Evolutionary conservation across 2,113 vertebrate genomes (phyloP).

Genomic region (Dicerorhinus sumatrensis): DNA sequence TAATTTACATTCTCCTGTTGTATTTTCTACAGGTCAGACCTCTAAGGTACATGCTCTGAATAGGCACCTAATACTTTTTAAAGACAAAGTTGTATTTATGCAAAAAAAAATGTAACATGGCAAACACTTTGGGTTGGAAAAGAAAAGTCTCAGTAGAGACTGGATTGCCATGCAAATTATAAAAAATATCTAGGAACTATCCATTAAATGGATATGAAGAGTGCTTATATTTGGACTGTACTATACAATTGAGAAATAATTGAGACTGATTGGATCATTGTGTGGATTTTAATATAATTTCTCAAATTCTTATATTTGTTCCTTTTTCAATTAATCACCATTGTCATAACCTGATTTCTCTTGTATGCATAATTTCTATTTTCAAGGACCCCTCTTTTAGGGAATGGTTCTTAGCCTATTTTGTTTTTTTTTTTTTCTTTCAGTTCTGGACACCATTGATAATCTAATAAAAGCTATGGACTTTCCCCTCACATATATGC

Average conservation of each 20-base stretch:
- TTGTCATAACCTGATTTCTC: background rate
- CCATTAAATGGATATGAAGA: background rate
- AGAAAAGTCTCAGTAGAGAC: background rate
- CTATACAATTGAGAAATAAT: background rate
- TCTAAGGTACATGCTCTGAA: background rate
- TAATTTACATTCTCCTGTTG: background rate
- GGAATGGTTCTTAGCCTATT: background rate
- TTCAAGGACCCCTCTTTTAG: background rate
- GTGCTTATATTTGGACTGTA: background rate
- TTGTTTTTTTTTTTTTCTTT: background rate
- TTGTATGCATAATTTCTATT: background rate
- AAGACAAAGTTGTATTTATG: background rate
- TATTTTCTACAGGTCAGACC: background rate
- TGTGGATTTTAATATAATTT: background rate
- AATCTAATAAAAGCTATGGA: background rate
- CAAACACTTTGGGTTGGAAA: background rate
- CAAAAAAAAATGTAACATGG: background rate
- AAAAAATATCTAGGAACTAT: background rate
- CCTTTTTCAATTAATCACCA: background rate
- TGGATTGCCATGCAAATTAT: background rate
- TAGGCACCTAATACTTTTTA: background rate
- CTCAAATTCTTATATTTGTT: background rate
- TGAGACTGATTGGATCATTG: background rate
- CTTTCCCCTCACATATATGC: background rate
- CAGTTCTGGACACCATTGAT: background rate